Percentiles rank a stretch among this genome's conserved stretches.
Evolutionary conservation across 2,113 vertebrate genomes (phyloP).

Genomic region (Picathartes gymnocephalus): DNA sequence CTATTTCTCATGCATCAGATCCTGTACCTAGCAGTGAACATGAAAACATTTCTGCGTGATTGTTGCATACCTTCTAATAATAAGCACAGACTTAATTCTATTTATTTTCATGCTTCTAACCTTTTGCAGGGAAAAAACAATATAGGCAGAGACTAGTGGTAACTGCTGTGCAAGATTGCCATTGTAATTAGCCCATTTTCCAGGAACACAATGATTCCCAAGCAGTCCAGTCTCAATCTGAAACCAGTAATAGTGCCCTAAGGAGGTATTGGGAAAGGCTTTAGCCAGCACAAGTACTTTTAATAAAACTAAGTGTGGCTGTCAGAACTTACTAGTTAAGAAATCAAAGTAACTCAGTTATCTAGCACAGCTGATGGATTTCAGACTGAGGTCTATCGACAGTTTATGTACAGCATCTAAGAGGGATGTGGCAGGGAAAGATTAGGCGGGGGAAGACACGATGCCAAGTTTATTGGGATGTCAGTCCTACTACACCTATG

Average conservation of each 20-base stretch:
- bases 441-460: not conserved
- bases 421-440: not conserved
- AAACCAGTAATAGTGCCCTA: not conserved
- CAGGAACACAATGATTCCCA: not conserved
- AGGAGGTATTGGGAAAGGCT: not conserved
- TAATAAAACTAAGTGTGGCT: not conserved
- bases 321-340: not conserved
- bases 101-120: not conserved
- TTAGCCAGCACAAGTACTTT: not conserved
- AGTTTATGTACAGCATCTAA: not conserved
- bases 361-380: not conserved
- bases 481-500: not conserved
- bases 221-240: not conserved
- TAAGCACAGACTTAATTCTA: not conserved
- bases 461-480: not conserved
- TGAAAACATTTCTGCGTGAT: not conserved
- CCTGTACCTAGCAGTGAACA: not conserved
- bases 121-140: not conserved
- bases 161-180: not conserved
- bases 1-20: not conserved
- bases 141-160: not conserved
- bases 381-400: accelerated
- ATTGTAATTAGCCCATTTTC: not conserved
- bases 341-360: not conserved
- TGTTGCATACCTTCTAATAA: not conserved